Base-by-base conservation (phyloP, 2,113 vertebrate genomes). In the Ctenodactylus gundi region DNA sequence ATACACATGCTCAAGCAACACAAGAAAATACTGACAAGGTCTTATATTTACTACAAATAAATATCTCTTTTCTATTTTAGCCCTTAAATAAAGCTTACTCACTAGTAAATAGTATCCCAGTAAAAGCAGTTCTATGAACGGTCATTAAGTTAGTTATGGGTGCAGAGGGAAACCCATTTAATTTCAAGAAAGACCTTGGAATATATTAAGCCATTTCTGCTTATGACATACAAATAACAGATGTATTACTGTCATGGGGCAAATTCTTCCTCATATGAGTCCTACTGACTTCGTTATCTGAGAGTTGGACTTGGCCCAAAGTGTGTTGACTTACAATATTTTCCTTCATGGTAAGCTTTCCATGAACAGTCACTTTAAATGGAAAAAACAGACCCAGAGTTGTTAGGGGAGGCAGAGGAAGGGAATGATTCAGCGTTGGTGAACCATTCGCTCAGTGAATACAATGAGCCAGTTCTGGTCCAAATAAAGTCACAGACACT, bases 311-410 rank as follows among this genome's bases (percentile, higher is more conserved):
- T 85, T 80, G 81, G 73, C 94, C 92, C 95, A 95, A 68, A 92
- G 75, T 67, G 41, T 91, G 84, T 11, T 91, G 92, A 76, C 90
- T 94, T 92, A 94, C 84, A 92, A 20, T 83, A 77, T 97, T 97
- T 96, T 94, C 92, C 88, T 96, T 93, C 82, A 90, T 60, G 78
- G 87, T 60, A 89, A 34, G 75, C 89, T 85, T 91, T 97, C 91
- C 82, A 76, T 25, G 81, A 96, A 90, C 81, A 94, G 81, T 91
- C 64, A 60, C 92, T 96, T 95, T 83, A 96, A 93, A 94, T 68
- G 82, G 92, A 85, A 96, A 96, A 94, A 93, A 78, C 94, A 97
- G 93, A 78, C 39, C 6, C 92, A n/a, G 73, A 53, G 73, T 81
- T 83, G 72, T 72, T 68, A 41, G 39, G 49, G 57, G 75, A 57